Evolutionary conservation across 2,888 invertebrate genomes (phyloP), one percentile per base, ranked within the genome.

Genomic region (Odontocolon sp.): DNA sequence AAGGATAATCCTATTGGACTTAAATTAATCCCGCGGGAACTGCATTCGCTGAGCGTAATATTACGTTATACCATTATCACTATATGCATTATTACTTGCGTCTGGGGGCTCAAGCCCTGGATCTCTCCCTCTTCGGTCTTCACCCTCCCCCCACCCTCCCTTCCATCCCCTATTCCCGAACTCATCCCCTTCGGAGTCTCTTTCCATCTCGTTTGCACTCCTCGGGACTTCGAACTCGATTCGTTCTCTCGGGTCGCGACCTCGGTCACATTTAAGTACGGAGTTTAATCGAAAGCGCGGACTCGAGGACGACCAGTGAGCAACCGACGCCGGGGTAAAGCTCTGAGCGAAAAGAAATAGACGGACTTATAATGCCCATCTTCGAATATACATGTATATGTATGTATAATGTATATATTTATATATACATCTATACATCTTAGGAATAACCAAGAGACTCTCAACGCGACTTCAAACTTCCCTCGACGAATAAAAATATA

Each of bases 1-100:
- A 86, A 85, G 82, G 84, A 85, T 88, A 88, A 88, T 88, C 87
- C 87, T 87, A 86, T 87, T 86, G 86, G 87, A 88, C 85, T 88
- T 81, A 85, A 87, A 87, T 88, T 88, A 88, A 88, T 87, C 86
- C 85, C 81, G 38, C 64, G 82, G 81, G 84, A 85, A 87, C 83
- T 85, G 85, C 86, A 83, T 85, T 84, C 80, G 80, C 80, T 78
- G 78, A 75, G 78, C 84, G 81, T 85, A 86, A 86, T 87, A 85
- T 87, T 84, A 85, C 82, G 81, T 82, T 85, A 83, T 81, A 78
- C 77, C 78, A 80, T 86, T 86, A 86, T 86, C 81, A 83, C 84
- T 83, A 80, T 83, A 82, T 80, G 80, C 77, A 73, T 78, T 80
- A 74, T 78, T 80, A 81, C 80, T 79, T 64, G 73, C 79, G 59